Evolutionary conservation across 2,888 invertebrate species (phyloP).

Genomic region (Caenorhabditis wallacei): DNA sequence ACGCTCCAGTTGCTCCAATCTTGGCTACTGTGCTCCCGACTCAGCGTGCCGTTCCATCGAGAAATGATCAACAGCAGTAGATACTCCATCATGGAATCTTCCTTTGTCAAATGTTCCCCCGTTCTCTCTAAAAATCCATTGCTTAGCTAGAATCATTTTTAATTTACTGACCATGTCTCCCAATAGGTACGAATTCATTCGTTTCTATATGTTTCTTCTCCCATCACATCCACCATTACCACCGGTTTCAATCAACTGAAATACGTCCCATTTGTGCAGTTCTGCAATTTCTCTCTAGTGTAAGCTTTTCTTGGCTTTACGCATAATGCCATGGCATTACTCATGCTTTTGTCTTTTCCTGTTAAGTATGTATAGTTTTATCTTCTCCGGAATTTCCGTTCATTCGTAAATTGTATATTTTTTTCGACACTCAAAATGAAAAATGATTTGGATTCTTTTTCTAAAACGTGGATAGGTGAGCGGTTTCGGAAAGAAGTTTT

Average conservation of each 20-base stretch:
- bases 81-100: no score
- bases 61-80: conserved; percentile 22
- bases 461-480: no score
- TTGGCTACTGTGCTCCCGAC: conserved; percentile 58
- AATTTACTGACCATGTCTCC: neutral
- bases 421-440: no score
- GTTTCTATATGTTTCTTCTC: neutral
- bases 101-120: neutral
- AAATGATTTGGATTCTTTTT: no score
- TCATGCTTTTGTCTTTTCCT: neutral
- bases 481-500: no score
- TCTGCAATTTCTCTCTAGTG: no score
- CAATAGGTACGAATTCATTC: neutral
- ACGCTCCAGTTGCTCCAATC: conserved; percentile 34
- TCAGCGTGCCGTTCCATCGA: conserved; percentile 26
- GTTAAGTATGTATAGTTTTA: neutral
- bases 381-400: neutral
- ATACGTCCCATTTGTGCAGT: no score
- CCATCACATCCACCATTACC: conserved; percentile 12
- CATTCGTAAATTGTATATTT: neutral
- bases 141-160: conserved; percentile 5
- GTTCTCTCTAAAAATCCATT: conserved; percentile 8
- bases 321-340: conserved; percentile 20
- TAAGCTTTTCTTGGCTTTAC: conserved; percentile 17
- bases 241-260: conserved; percentile 6